Percentiles rank a stretch among this genome's conserved stretches.
phyloP scores from a whole-genome alignment of 2,888 invertebrate species.

The Trissolcus brochymenae region DNA sequence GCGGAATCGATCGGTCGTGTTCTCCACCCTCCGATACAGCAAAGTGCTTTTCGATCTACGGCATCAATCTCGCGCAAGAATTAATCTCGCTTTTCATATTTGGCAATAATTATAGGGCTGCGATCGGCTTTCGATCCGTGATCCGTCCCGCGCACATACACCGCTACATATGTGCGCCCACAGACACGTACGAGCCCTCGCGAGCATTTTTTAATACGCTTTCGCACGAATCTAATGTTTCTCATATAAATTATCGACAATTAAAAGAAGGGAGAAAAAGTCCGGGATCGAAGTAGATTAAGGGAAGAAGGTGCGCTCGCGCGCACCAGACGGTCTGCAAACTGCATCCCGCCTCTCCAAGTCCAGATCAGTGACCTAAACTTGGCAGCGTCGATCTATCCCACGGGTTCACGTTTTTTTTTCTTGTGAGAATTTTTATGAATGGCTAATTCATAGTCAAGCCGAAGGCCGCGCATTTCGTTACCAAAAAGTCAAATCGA shows the following conservation, averaged over 20 bases:
- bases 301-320: conserved; percentile 29
- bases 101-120: conserved; percentile 76
- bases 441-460: conserved; percentile 43
- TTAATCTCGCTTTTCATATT: conserved; percentile 76
- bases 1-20: conserved; percentile 70
- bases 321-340: conserved; percentile 22
- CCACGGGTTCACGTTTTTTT: conserved; percentile 27
- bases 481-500: conserved; percentile 36
- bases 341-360: conserved; percentile 41
- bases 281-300: conserved; percentile 60
- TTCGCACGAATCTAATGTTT: conserved; percentile 77
- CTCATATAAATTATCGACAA: conserved; percentile 76
- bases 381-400: conserved; percentile 25
- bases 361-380: conserved; percentile 54
- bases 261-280: conserved; percentile 71
- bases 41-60: conserved; percentile 72
- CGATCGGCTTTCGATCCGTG: conserved; percentile 65
- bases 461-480: conserved; percentile 20
- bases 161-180: conserved; percentile 10
- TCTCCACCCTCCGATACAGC: conserved; percentile 59
- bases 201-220: conserved; percentile 71
- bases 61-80: conserved; percentile 76
- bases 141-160: conserved; percentile 63
- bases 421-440: conserved; percentile 25
- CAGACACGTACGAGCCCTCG: conserved; percentile 10